phyloP scores from a whole-genome alignment of 1,140 invertebrate genomes.

The Eriocheir sinensis region DNA sequence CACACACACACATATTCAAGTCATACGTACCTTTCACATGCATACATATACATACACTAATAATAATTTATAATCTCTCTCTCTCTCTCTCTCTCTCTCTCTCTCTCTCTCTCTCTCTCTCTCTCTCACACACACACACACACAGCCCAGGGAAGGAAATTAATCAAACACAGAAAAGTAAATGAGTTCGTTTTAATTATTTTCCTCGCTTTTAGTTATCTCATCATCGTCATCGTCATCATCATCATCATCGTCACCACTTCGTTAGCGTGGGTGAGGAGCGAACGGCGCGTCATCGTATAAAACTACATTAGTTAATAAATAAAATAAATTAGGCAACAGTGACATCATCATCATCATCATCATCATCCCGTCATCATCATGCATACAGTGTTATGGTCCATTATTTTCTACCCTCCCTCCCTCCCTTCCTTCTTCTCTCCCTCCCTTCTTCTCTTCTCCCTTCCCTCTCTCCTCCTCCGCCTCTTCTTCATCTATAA shows the following conservation, averaged over 20 bases:
- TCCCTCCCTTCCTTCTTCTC: not conserved
- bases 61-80: too few species aligned
- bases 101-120: too few species aligned
- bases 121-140: too few species aligned
- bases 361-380: not conserved
- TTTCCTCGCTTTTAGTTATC: too few species aligned
- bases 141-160: too few species aligned
- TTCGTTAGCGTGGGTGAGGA: not conserved
- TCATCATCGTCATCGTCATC: too few species aligned
- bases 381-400: not conserved
- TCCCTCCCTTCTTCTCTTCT: not conserved
- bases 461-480: not conserved
- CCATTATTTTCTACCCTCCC: not conserved
- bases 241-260: too few species aligned
- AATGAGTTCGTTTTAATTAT: too few species aligned
- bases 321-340: conserved; percentile 26
- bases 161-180: too few species aligned
- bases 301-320: conserved; percentile 7
- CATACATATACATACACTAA: not conserved
- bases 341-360: not conserved
- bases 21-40: not conserved
- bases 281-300: not conserved
- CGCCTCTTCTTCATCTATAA: not conserved
- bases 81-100: too few species aligned
- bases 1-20: not conserved